Base-by-base conservation (phyloP, 2,888 invertebrate species). In the Synanthedon myopaeformis region DNA sequence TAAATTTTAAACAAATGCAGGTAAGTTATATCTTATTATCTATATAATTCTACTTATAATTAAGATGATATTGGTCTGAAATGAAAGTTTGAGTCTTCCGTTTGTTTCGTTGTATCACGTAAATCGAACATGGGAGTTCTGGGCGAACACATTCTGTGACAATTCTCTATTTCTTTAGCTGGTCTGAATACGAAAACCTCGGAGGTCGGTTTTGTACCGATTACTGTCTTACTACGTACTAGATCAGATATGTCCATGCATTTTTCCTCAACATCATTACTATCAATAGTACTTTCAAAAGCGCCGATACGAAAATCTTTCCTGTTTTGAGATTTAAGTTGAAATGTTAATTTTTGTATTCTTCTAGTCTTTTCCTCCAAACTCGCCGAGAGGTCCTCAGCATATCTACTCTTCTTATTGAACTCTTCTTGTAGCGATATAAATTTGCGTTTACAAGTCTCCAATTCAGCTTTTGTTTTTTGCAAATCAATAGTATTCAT, bases 1-100 rank as follows among this genome's bases (percentile, higher is more conserved):
- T 96, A 73, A 95, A 96, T 74, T 98, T 98, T 78, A 92, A 96
- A 72, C 95, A 97, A 76, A 90, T 96, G 67, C 95, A 96, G 89
- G 92, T 92, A 72, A 76, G 51, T 56, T 61, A 59, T 6, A 51
- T 56, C 57, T 60, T 60, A 51, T 45, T 51, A 19, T 3, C 52
- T 49, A 14, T 19, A 51, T 3, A 12, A 49, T 49, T 6, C 14
- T 35, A 35, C 10, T 48, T 28, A 17, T 51, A 19, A 41, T 58
- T 76, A 82, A 28, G 79, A 79, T 45, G 69, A 70, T 54, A 78
- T 62, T 3, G 86, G 86, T 54, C 69, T 71, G 54, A 87, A 86
- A 42, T 81, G 74, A 65, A 87, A 87, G 60, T 70, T 67, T 17
- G 72, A 59, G n/a, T 64, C 55, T 42, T 35, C 35, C 35, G 35